Conservation (phyloP, 1,140 invertebrate species). For the Macrobrachium nipponense region DNA sequence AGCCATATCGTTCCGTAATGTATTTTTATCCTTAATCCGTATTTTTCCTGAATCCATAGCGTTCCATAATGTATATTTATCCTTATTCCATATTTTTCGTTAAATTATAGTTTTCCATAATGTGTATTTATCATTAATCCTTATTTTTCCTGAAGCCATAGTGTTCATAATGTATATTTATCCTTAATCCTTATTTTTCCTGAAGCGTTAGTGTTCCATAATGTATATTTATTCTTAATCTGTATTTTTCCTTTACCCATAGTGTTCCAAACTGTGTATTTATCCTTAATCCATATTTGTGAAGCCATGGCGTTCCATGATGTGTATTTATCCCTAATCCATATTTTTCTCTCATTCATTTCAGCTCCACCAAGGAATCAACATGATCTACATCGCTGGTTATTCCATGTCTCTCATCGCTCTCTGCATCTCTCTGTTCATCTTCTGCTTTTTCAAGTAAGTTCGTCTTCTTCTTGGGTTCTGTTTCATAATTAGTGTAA, state of each 20-base stretch:
- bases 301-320: not conserved
- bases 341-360: constrained; percentile 66
- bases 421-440: constrained; percentile 82
- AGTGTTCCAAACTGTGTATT: not conserved
- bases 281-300: not conserved
- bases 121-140: no score
- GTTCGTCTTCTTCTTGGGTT: constrained; percentile 65
- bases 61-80: no score
- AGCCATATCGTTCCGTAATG: constrained; percentile 73
- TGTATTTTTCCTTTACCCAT: no score
- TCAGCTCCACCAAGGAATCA: constrained; percentile 80
- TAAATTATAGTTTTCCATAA: not conserved
- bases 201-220: no score
- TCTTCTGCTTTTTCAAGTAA: constrained; percentile 91
- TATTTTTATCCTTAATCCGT: no score
- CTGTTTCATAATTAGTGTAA: not conserved
- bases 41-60: no score
- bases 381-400: constrained; percentile 84
- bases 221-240: no score
- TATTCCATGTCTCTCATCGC: constrained; percentile 88
- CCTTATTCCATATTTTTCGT: no score
- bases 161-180: constrained; percentile 71
- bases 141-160: constrained; percentile 66
- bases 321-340: not conserved
- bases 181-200: no score